Evolutionary conservation across 2,797 vertebrate genomes (phyloP).

Genomic region (Myripristis murdjan): DNA sequence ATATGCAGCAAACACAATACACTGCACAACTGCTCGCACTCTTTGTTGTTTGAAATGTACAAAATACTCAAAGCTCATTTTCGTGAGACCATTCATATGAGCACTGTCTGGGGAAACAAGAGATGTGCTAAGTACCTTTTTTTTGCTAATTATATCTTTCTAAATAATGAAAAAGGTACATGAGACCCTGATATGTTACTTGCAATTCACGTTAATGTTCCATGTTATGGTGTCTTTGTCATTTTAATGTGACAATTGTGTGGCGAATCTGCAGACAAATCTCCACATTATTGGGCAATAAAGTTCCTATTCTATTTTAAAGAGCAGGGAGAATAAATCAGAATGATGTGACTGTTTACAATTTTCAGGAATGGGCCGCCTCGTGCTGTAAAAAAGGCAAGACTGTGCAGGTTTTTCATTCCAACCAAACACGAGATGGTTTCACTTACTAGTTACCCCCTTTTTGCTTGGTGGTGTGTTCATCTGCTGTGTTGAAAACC

Average conservation of each 20-base stretch:
- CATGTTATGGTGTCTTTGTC: no score
- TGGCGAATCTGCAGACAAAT: no score
- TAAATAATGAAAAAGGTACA: no score
- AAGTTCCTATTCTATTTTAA: no score
- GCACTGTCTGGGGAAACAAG: not conserved
- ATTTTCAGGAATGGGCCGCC: slow-evolving; percentile 23
- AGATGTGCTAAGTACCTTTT: no score
- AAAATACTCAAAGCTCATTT: not conserved
- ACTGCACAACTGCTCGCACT: not conserved
- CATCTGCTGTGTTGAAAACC: slow-evolving; percentile 45
- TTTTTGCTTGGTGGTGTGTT: slow-evolving; percentile 22
- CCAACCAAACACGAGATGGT: slow-evolving; percentile 4
- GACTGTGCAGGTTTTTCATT: slow-evolving; percentile 2
- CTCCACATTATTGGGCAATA: no score
- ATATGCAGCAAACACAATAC: not conserved
- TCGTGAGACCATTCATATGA: slow-evolving; percentile 9
- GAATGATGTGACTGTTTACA: slow-evolving; percentile 42
- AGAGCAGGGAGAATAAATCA: slow-evolving; percentile 24
- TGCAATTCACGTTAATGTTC: no score
- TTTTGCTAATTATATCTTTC: no score
- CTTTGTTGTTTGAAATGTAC: slow-evolving; percentile 3
- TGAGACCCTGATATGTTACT: no score
- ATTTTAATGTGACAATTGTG: no score
- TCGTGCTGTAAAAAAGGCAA: slow-evolving; percentile 42
- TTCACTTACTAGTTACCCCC: slow-evolving; percentile 15